A percentile compares a stretch with the other conserved stretches of the same genome.
phyloP scores from a whole-genome alignment of 2,797 vertebrate species.

The Parotocinclus haroldoi region DNA sequence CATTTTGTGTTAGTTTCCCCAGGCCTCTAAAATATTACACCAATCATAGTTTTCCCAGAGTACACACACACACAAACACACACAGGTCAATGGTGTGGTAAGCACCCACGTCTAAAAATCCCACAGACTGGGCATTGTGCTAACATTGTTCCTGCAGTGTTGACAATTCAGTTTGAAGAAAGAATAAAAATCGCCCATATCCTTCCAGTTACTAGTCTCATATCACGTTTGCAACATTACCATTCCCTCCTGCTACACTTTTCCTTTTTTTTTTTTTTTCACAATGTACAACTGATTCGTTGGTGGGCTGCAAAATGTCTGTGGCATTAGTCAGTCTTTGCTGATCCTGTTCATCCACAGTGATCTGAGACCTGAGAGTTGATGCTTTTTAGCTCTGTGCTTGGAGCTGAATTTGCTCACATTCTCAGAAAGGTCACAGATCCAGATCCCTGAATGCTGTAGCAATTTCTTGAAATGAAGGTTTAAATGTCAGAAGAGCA shows the following conservation, averaged over 20 bases:
- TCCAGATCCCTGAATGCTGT: background rate
- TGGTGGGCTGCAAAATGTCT: background rate
- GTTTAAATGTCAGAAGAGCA: background rate
- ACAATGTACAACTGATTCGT: background rate
- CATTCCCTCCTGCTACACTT: background rate
- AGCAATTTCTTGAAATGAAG: background rate
- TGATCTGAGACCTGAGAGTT: background rate
- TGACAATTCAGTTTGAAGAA: slow-evolving; percentile 23
- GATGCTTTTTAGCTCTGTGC: background rate
- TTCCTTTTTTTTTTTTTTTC: background rate
- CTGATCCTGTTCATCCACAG: background rate
- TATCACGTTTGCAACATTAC: slow-evolving; percentile 14
- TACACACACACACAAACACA: slow-evolving; percentile 4
- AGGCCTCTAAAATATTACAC: slow-evolving; percentile 22
- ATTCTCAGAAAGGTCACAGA: background rate
- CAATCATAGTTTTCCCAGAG: slow-evolving; percentile 23
- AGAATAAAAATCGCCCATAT: slow-evolving; percentile 16
- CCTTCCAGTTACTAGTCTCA: slow-evolving; percentile 24
- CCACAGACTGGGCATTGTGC: slow-evolving; percentile 30
- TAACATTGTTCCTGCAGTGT: slow-evolving; percentile 21
- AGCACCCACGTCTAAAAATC: slow-evolving; percentile 26
- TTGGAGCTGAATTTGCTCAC: background rate
- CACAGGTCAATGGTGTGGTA: slow-evolving; percentile 23
- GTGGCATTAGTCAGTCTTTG: background rate
- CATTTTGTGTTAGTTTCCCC: slow-evolving; percentile 28